These are phyloP conservation scores for Zingel zingel DNA, from an alignment of 2,113 vertebrate genomes.

Conservation along the genomic window DNA sequence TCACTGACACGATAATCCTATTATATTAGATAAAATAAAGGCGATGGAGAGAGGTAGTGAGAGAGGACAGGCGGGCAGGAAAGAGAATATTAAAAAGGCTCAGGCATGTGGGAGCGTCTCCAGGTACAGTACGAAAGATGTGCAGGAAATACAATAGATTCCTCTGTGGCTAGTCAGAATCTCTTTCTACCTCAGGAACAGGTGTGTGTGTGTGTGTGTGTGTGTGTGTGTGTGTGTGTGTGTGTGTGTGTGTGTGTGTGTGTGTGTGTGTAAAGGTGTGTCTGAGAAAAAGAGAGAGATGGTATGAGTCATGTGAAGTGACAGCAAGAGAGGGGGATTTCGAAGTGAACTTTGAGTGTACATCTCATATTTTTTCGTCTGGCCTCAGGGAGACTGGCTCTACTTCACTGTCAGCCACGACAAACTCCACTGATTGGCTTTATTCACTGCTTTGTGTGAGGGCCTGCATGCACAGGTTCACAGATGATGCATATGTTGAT, in stretches of 20 bases:
- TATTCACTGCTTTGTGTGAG: conserved; percentile 33
- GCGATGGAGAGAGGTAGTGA: conserved; percentile 44
- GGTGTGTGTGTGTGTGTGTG: conserved; percentile 36
- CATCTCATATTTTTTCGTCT: conserved; percentile 76
- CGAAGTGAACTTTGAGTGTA: conserved; percentile 67
- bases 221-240: conserved; percentile 7
- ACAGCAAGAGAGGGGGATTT: conserved; percentile 66
- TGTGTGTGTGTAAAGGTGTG: conserved; percentile 21
- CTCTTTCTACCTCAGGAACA: conserved; percentile 42
- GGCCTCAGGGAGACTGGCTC: conserved; percentile 65
- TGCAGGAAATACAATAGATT: conserved; percentile 61
- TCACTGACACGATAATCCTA: conserved; percentile 77
- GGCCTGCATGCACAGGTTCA: conserved; percentile 14
- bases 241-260: background rate
- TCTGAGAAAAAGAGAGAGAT: conserved; percentile 49
- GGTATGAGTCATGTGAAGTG: conserved; percentile 65
- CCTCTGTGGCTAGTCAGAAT: conserved; percentile 54
- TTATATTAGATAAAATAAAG: conserved; percentile 69
- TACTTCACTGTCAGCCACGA: conserved; percentile 63
- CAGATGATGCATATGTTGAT: conserved; percentile 44
- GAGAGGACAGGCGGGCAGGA: conserved; percentile 12
- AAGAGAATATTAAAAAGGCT: conserved; percentile 59
- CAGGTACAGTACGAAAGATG: conserved; percentile 50
- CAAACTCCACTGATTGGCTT: conserved; percentile 61
- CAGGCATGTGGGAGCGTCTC: conserved; percentile 41